Percentiles rank a stretch among this genome's conserved stretches.
These are phyloP conservation scores for Gila robusta DNA, from an alignment of 2,797 vertebrate genomes.

Conservation along the genomic window DNA sequence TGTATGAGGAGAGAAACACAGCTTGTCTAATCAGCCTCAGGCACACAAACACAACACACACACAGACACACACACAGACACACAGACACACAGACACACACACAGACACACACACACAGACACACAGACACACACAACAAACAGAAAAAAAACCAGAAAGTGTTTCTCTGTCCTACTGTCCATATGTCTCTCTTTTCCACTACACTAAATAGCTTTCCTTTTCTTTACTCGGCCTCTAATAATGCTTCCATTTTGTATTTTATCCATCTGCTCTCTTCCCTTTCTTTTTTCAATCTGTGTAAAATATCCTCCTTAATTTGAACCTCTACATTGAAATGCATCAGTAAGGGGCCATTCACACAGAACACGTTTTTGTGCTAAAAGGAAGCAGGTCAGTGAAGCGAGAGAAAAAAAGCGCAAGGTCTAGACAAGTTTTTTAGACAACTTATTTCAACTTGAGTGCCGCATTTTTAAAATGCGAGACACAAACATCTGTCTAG, in stretches of 20 bases:
- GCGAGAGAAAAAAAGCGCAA: not conserved
- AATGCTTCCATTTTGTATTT: slow-evolving; percentile 4
- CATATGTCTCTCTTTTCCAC: slow-evolving; percentile 12
- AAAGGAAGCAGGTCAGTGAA: not conserved
- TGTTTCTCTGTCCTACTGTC: slow-evolving; percentile 31
- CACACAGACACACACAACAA: not conserved
- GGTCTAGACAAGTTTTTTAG: too few relatives aligned
- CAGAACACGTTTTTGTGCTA: not conserved
- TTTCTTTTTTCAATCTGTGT: slow-evolving; percentile 1
- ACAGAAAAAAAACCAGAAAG: not conserved
- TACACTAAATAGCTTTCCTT: slow-evolving; percentile 19
- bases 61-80: not conserved
- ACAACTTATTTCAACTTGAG: not conserved
- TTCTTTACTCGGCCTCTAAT: not conserved
- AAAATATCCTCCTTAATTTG: not conserved
- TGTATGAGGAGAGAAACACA: slow-evolving; percentile 41
- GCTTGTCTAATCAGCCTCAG: slow-evolving; percentile 33
- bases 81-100: not conserved
- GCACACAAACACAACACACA: not conserved
- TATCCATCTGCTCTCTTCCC: not conserved
- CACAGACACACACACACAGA: not conserved
- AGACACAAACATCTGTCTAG: not conserved
- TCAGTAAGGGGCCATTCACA: not conserved
- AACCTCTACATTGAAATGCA: not conserved
- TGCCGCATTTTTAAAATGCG: not conserved